These are phyloP conservation scores for Enchytraeus crypticus DNA, from an alignment of 2,888 invertebrate genomes.

Conservation along the genomic window DNA sequence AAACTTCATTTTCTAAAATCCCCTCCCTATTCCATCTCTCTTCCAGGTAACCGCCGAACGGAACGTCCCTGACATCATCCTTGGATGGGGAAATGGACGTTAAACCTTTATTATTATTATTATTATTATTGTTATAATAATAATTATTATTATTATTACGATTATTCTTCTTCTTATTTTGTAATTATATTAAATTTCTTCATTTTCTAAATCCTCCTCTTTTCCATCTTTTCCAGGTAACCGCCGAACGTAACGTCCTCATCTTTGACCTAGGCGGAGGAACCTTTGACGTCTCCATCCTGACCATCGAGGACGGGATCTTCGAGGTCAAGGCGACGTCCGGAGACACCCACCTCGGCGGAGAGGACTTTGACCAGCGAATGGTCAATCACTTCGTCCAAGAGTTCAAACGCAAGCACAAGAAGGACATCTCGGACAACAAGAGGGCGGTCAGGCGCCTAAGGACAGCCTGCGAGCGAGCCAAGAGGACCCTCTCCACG, in stretches of 20 bases:
- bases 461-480: conserved; percentile 92
- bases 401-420: conserved; percentile 95
- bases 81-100: no score
- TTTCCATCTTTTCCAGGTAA: no score
- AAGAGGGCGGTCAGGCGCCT: conserved; percentile 88
- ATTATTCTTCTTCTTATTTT: no score
- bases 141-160: no score
- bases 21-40: no score
- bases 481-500: conserved; percentile 86
- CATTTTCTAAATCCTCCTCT: no score
- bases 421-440: conserved; percentile 89
- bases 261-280: conserved; percentile 99
- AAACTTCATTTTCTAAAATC: no score
- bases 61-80: no score
- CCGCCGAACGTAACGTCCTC: conserved; percentile 93
- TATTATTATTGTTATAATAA: no score
- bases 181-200: no score
- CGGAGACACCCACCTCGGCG: conserved; percentile 92
- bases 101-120: no score
- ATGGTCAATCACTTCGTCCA: conserved; percentile 99
- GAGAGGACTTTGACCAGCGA: conserved; percentile 96
- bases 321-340: conserved; percentile 80
- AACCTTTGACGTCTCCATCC: conserved; percentile 94
- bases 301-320: conserved; percentile 97
- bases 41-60: no score